Evolutionary conservation across 2,113 vertebrate species (phyloP).

Genomic region (Grantiella picta): DNA sequence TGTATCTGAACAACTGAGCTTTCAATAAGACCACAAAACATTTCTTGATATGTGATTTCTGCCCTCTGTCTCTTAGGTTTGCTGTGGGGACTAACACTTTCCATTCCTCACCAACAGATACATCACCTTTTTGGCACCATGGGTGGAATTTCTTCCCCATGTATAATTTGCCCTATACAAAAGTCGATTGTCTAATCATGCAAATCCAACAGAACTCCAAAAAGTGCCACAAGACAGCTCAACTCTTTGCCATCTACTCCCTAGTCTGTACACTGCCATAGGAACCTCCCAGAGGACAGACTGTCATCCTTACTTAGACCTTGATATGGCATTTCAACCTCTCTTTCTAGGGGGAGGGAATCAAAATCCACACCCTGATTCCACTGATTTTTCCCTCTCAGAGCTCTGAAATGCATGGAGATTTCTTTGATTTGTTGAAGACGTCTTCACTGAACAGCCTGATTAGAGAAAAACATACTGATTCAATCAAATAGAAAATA

Average conservation of each 20-base stretch:
- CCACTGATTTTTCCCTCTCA: neutral
- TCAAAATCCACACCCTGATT: neutral
- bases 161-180: constrained; percentile 9
- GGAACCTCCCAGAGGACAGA: neutral
- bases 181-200: constrained; percentile 65
- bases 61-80: constrained; percentile 13
- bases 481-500: constrained; percentile 62
- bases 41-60: constrained; percentile 6
- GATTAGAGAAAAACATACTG: constrained; percentile 50
- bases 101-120: constrained; percentile 32
- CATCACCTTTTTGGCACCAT: constrained; percentile 47
- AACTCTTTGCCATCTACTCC: constrained; percentile 9
- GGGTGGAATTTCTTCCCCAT: constrained; percentile 47
- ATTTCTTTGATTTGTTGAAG: constrained; percentile 50
- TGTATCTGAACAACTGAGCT: constrained; percentile 23
- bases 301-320: neutral
- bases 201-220: constrained; percentile 56
- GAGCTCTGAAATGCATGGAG: constrained; percentile 46
- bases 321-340: neutral
- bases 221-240: constrained; percentile 43
- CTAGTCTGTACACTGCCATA: neutral
- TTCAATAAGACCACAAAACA: neutral
- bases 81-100: constrained; percentile 12
- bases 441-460: constrained; percentile 30
- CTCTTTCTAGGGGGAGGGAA: neutral